phyloP scores from a whole-genome alignment of 2,888 invertebrate species.

The Epirrita christyi region DNA sequence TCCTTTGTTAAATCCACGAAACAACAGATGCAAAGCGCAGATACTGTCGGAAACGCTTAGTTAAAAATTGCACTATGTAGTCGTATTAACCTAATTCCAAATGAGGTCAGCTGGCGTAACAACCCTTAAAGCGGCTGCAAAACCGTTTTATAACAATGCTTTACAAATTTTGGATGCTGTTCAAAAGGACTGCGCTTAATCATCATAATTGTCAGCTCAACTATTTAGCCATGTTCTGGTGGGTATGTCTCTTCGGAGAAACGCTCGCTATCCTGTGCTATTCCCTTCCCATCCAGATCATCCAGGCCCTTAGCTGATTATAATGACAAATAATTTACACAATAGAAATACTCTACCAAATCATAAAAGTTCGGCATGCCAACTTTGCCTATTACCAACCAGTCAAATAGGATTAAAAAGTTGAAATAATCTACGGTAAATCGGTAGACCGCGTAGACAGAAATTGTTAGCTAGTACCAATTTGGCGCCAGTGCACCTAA shows the following conservation, averaged over 20 bases:
- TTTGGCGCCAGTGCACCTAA: slow-evolving; percentile 63
- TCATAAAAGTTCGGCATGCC: slow-evolving; percentile 5
- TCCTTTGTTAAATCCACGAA: slow-evolving; percentile 17
- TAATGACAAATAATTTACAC: neutral
- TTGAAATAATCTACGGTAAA: slow-evolving; percentile 27
- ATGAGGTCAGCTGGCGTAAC: slow-evolving; percentile 35
- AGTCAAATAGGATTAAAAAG: slow-evolving; percentile 16
- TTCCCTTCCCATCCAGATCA: neutral
- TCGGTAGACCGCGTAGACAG: slow-evolving; percentile 49
- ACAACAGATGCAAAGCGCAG: slow-evolving; percentile 29
- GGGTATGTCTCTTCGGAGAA: slow-evolving; percentile 1
- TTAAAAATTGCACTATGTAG: slow-evolving; percentile 37
- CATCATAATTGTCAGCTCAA: slow-evolving; percentile 9
- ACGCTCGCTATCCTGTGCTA: neutral
- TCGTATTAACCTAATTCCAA: slow-evolving; percentile 36
- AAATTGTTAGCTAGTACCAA: slow-evolving; percentile 58
- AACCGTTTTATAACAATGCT: slow-evolving; percentile 16
- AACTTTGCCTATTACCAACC: slow-evolving; percentile 7
- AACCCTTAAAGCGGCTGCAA: slow-evolving; percentile 23
- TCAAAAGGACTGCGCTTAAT: slow-evolving; percentile 33
- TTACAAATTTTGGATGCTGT: slow-evolving; percentile 14
- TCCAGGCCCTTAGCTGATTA: neutral
- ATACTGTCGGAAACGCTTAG: slow-evolving; percentile 26
- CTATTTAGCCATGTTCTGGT: neutral
- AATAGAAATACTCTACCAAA: slow-evolving; percentile 1